A percentile compares a stretch with the other conserved stretches of the same genome.
Conservation (phyloP, 53 echinoderm and acorn worm genomes). For the Apostichopus leukothele region DNA sequence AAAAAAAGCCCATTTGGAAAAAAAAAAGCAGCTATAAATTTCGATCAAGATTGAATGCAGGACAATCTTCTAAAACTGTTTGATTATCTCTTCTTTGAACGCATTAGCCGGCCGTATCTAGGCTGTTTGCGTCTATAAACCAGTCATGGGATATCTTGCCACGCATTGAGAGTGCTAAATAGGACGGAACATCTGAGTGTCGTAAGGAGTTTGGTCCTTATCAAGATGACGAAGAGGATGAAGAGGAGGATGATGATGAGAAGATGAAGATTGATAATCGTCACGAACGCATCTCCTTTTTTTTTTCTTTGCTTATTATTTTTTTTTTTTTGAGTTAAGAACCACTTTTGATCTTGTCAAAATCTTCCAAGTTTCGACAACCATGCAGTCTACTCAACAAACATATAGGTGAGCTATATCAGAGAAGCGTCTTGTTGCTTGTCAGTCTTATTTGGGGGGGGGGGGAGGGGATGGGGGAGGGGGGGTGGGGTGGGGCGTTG, state of each 20-base stretch:
- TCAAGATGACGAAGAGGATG: background rate
- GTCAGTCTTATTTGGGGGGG: too few species aligned
- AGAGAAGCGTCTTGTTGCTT: too few species aligned
- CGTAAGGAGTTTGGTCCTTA: background rate
- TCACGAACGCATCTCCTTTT: constrained; percentile 23
- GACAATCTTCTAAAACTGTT: constrained; percentile 14
- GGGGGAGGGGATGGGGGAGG: too few species aligned
- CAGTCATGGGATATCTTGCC: constrained; percentile 33
- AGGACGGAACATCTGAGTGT: constrained; percentile 1
- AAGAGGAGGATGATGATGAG: background rate
- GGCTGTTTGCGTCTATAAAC: constrained; percentile 39
- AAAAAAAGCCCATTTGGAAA: too few species aligned
- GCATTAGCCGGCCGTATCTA: constrained; percentile 44
- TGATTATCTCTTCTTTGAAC: constrained; percentile 32
- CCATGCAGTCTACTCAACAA: too few species aligned
- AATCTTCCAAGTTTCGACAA: too few species aligned
- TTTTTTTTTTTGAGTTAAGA: background rate
- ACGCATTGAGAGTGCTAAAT: constrained; percentile 39
- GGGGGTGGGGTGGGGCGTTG: too few species aligned
- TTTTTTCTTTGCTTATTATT: background rate
- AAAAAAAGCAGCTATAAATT: constrained; percentile 21
- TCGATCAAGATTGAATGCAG: background rate
- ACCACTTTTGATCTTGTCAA: background rate
- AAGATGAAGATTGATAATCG: constrained; percentile 29
- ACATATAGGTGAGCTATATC: too few species aligned